Conservation (phyloP, 2,888 invertebrate genomes). For the Drosophila leonis region DNA sequence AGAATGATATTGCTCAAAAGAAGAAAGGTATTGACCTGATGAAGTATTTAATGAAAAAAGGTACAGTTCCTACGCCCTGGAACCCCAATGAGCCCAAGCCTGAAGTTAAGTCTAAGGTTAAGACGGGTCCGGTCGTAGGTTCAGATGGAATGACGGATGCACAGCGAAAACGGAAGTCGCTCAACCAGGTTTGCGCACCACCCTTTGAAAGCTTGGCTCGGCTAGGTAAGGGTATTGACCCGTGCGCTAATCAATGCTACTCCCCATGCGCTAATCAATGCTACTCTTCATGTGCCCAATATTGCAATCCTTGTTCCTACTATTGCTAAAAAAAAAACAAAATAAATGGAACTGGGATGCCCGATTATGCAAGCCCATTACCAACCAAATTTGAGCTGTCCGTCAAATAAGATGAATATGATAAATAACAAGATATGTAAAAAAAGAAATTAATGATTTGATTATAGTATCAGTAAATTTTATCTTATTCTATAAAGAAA, state of each 20-base stretch:
- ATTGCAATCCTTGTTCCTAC: constrained; percentile 12
- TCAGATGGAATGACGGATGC: constrained; percentile 54
- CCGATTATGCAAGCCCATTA: neutral
- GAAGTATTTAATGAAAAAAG: constrained; percentile 50
- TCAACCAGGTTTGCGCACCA: constrained; percentile 54
- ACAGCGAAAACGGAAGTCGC: constrained; percentile 46
- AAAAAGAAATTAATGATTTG: neutral
- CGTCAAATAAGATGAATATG: neutral
- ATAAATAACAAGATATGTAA: neutral
- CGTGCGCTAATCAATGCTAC: constrained; percentile 25
- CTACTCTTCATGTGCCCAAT: constrained; percentile 18
- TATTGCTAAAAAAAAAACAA: constrained; percentile 6
- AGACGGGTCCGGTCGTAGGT: constrained; percentile 27
- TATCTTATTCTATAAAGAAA: neutral
- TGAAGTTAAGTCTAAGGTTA: constrained; percentile 3
- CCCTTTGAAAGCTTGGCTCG: constrained; percentile 63
- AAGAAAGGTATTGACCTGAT: constrained; percentile 55
- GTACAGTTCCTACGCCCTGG: constrained; percentile 37
- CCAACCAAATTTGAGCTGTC: neutral
- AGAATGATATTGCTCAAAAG: constrained; percentile 9
- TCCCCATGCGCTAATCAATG: constrained; percentile 15
- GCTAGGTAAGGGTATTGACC: constrained; percentile 59
- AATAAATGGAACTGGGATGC: neutral
- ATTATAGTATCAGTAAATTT: constrained; percentile 16
- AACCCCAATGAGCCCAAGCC: constrained; percentile 38